Evolutionary conservation across 2,113 vertebrate species (phyloP).

Genomic region (Larimichthys polyactis): DNA sequence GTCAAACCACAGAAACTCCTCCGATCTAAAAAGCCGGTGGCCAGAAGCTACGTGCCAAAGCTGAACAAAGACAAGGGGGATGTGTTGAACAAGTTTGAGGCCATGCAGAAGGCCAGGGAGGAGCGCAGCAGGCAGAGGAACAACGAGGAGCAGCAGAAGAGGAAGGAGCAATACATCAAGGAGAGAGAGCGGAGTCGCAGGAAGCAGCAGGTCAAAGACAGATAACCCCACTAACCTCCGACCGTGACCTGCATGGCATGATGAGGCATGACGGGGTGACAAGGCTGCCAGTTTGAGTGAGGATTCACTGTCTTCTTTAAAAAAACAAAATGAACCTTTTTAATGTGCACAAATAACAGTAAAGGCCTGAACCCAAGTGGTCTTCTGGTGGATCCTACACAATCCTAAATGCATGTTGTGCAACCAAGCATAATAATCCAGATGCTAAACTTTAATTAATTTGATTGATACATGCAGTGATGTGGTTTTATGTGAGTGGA

Average conservation of each 20-base stretch:
- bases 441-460: not conserved
- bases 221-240: constrained; percentile 68
- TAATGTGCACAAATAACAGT: constrained; percentile 12
- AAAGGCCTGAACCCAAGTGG: not conserved
- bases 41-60: constrained; percentile 95
- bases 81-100: constrained; percentile 94
- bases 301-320: constrained; percentile 17
- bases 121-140: constrained; percentile 94
- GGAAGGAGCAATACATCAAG: constrained; percentile 97
- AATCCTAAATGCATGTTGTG: not conserved
- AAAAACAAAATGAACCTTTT: constrained; percentile 1
- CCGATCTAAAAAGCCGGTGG: constrained; percentile 91
- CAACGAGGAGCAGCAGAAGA: constrained; percentile 94
- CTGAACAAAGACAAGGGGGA: constrained; percentile 88
- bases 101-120: constrained; percentile 97
- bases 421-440: not conserved
- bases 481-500: constrained; percentile 63
- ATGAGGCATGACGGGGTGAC: constrained; percentile 66
- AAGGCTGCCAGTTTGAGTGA: constrained; percentile 58
- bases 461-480: constrained; percentile 38
- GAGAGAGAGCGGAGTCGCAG: constrained; percentile 95
- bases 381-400: not conserved
- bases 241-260: constrained; percentile 75
- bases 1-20: constrained; percentile 90
- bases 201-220: constrained; percentile 93